Base-by-base conservation (phyloP, 2,888 invertebrate species). In the Myopa testacea region DNA sequence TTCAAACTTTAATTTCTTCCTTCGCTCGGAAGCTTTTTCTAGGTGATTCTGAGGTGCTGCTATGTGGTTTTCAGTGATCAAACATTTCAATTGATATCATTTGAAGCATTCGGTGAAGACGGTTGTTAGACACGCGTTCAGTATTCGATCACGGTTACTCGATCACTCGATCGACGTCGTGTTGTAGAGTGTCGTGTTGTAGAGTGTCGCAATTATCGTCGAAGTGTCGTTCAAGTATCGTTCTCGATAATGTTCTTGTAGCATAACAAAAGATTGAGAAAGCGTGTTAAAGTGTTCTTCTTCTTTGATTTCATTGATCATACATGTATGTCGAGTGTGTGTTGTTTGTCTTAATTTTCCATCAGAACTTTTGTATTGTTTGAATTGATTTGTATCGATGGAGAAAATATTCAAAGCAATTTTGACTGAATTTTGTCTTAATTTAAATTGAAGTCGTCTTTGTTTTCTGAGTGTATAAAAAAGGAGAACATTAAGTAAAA, bases 301-400 rank as follows among this genome's bases (percentile, higher is more conserved):
- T 58, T 34, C n/a, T 71, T 58, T 37, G 37, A 40, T 71, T 58
- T 37, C 19, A 40, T 65, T 65, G 58, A 45, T 74, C 26, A 26
- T 26, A 26, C 26, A 26, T 26, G 26, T 26, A 26, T 26, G 26
- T 26, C 26, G 26, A 26, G 26, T 26, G 26, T 26, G 26, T 26
- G 26, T 2, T 26, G 26, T 26, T 26, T 26, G 26, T 26, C 26
- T 26, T 26, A 1, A 26, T 26, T 26, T 26, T 26, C 26, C 26
- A 26, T 26, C 26, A 26, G 26, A 26, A 37, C 52, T 14, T 16
- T 45, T 70, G 62, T 76, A 45, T 60, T 45, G 74, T 60, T 55
- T 71, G 71, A 72, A 77, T 77, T 77, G 76, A 72, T 77, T 77
- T 77, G 67, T 72, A 71, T 77, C 58, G 65, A 55, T 76, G 62